Conservation (phyloP, 2,113 vertebrate genomes). For the Microcebus ravelobensis region DNA sequence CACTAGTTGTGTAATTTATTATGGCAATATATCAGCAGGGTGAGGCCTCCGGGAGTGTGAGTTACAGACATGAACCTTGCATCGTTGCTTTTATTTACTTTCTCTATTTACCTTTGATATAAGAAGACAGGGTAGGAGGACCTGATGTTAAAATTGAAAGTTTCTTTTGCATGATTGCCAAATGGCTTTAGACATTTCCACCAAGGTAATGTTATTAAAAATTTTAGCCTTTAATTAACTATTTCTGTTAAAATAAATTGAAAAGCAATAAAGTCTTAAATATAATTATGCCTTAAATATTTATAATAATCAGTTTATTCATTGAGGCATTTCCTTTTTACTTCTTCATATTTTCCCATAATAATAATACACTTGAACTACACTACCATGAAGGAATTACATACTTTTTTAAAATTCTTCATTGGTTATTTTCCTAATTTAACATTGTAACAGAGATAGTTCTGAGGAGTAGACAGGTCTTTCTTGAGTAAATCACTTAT, state of each 20-base stretch:
- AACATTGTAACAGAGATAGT: background rate
- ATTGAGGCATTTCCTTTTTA: background rate
- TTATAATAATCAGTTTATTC: background rate
- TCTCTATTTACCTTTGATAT: constrained; percentile 41
- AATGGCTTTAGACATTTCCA: background rate
- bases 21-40: constrained; percentile 49
- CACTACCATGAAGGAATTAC: background rate
- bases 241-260: background rate
- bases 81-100: constrained; percentile 62
- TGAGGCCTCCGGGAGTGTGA: background rate
- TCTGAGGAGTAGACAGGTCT: background rate
- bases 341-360: background rate
- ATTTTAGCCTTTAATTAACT: background rate
- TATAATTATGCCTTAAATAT: background rate
- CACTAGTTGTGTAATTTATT: constrained; percentile 63
- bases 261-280: background rate
- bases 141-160: background rate
- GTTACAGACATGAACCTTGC: background rate
- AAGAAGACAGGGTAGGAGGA: constrained; percentile 30
- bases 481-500: background rate
- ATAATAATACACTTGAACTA: background rate
- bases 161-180: background rate
- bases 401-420: background rate
- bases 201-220: background rate
- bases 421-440: background rate